Percentiles rank a stretch among this genome's conserved stretches.
Evolutionary conservation across 30 jellyfish, hydroid and myxozoan genomes (phyloP).

Genomic region (Phacellophora camtschatica): DNA sequence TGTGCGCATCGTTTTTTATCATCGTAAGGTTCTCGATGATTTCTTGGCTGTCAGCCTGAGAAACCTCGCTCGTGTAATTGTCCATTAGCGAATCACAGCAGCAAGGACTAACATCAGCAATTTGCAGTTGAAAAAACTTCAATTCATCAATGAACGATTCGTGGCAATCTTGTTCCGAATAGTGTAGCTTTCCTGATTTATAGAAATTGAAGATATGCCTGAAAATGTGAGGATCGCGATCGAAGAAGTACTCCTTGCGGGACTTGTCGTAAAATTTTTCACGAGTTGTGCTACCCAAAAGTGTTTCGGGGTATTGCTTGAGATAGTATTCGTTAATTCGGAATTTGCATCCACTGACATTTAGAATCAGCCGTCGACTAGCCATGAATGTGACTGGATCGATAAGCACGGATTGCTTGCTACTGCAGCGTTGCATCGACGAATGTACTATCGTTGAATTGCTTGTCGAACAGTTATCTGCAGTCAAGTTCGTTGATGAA

Average conservation of each 20-base stretch:
- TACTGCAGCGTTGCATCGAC: conserved; percentile 57
- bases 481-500: not conserved
- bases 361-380: conserved; percentile 73
- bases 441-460: no score
- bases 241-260: conserved; percentile 89
- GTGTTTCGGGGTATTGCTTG: conserved; percentile 90
- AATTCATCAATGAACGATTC: conserved; percentile 91
- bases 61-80: conserved; percentile 53
- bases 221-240: conserved; percentile 93
- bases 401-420: conserved; percentile 75
- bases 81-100: conserved; percentile 86
- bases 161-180: conserved; percentile 80
- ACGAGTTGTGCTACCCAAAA: conserved; percentile 80
- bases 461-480: no score
- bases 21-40: not conserved
- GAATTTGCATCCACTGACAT: conserved; percentile 91
- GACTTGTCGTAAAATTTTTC: conserved; percentile 65
- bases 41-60: not conserved
- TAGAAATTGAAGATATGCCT: conserved; percentile 86
- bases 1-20: conserved; percentile 19
- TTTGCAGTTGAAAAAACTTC: conserved; percentile 70
- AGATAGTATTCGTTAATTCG: conserved; percentile 78
- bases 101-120: conserved; percentile 84
- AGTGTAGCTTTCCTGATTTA: conserved; percentile 92
- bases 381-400: conserved; percentile 81